These are phyloP conservation scores for Drosophila ogumai DNA, from an alignment of 1,140 invertebrate species.

Conservation along the genomic window DNA sequence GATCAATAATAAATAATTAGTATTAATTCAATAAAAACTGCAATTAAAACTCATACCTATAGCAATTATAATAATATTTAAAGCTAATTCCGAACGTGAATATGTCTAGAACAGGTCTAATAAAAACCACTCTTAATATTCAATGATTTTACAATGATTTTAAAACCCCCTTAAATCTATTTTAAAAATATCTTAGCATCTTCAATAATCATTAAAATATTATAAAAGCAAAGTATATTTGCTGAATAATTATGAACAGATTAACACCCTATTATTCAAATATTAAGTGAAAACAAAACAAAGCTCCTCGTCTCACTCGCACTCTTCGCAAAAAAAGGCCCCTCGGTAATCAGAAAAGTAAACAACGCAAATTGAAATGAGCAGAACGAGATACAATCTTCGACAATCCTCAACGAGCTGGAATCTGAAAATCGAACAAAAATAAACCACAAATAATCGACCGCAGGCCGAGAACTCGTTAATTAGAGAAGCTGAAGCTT, in stretches of 20 bases:
- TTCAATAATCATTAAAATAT: slow-evolving; percentile 31
- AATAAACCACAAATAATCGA: slow-evolving; percentile 29
- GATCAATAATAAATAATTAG: not conserved
- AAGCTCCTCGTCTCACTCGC: slow-evolving; percentile 5
- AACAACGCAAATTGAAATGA: slow-evolving; percentile 51
- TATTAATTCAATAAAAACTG: slow-evolving; percentile 1
- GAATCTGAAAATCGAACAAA: slow-evolving; percentile 26
- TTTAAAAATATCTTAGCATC: not conserved
- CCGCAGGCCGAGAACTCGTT: slow-evolving; percentile 48
- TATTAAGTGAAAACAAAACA: slow-evolving; percentile 51
- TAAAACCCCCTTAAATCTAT: slow-evolving; percentile 10
- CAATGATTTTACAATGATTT: not conserved
- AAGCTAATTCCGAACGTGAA: not conserved
- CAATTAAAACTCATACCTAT: not conserved
- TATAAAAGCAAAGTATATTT: slow-evolving; percentile 23
- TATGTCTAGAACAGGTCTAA: not conserved
- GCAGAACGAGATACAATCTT: slow-evolving; percentile 51
- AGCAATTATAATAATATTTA: not conserved
- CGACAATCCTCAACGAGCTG: slow-evolving; percentile 25
- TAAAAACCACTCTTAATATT: not conserved
- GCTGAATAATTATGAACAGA: slow-evolving; percentile 43
- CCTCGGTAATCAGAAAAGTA: slow-evolving; percentile 53
- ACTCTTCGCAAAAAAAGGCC: slow-evolving; percentile 4
- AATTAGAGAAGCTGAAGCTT: slow-evolving; percentile 58
- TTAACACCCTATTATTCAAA: slow-evolving; percentile 61